Evolutionary conservation across 2,888 invertebrate species (phyloP).

Genomic region (Norana najaformis): DNA sequence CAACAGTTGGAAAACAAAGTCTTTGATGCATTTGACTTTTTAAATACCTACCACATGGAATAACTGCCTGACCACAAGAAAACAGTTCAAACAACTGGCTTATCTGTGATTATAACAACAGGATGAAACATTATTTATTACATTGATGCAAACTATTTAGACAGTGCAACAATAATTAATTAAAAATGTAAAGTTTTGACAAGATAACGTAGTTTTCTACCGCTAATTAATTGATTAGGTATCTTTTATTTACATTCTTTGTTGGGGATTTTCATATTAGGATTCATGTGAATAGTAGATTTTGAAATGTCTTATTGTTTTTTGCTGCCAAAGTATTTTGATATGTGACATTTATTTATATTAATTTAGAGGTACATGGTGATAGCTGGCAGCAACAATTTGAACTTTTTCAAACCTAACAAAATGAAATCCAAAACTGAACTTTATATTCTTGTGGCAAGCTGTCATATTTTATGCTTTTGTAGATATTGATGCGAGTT

Average conservation of each 20-base stretch:
- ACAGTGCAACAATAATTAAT: neutral
- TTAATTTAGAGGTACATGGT: neutral
- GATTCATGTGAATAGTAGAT: neutral
- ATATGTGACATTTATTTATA: neutral
- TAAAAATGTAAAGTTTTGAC: conserved; percentile 1
- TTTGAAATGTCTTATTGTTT: neutral
- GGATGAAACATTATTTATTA: neutral
- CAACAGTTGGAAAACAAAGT: neutral
- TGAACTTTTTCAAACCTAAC: neutral
- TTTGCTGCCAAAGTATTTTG: neutral
- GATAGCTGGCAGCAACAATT: neutral
- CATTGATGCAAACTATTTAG: neutral
- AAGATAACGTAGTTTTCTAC: neutral
- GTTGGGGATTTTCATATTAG: neutral
- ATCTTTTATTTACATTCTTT: neutral
- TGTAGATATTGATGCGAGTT: neutral
- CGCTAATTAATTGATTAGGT: neutral
- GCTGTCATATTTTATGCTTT: neutral
- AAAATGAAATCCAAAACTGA: neutral
- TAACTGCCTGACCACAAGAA: neutral
- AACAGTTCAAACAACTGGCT: neutral
- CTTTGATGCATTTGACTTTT: neutral
- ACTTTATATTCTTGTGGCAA: neutral
- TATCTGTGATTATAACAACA: neutral
- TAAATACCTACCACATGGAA: neutral